Evolutionary conservation across 1,140 invertebrate genomes (phyloP), one percentile per base, ranked within the genome.

Genomic region (Uloborus diversus): DNA sequence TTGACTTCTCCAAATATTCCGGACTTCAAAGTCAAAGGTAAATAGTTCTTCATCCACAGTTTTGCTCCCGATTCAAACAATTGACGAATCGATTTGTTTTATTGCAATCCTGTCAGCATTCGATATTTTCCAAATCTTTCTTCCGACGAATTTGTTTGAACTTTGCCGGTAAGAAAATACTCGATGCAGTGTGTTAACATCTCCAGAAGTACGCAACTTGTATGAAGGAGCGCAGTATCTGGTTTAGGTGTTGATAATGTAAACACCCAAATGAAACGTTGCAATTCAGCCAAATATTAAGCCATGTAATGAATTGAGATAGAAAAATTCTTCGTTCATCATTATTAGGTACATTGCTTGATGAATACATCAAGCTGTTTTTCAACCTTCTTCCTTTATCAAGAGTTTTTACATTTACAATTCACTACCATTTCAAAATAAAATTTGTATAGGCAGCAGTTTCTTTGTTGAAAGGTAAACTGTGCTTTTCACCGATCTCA

Each of bases 341-440:
- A 56, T 56, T 20, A 11, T 11, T 20, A 7, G 51, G 51, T 14
- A 7, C 5, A 56, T 11, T 14, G 11, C 11, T 56, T 32, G 32
- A 13, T 1, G 57, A 28, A 30, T 61, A 14, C 25, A 61, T 61
- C 4, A 2, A 28, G 14, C 13, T 32, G n/a, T 61, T 32, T 61
- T 13, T 61, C n/a, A n/a, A n/a, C n/a, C n/a, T n/a, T n/a, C n/a
- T n/a, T n/a, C n/a, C n/a, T n/a, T n/a, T n/a, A n/a, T 78, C 28
- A 82, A 37, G 20, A 82, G n/a, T n/a, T n/a, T n/a, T n/a, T n/a
- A n/a, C n/a, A n/a, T n/a, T n/a, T n/a, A n/a, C n/a, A n/a, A n/a
- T 59, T 13, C 33, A 42, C 79, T 79, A 83, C 81, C 79, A 81
- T 25, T 4, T 33, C n/a, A 37, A 69, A 23, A 78, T 78, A 28